Percentiles rank a stretch among this genome's conserved stretches.
Conservation (phyloP, 2,797 vertebrate genomes). For the Gobio occitaniae region DNA sequence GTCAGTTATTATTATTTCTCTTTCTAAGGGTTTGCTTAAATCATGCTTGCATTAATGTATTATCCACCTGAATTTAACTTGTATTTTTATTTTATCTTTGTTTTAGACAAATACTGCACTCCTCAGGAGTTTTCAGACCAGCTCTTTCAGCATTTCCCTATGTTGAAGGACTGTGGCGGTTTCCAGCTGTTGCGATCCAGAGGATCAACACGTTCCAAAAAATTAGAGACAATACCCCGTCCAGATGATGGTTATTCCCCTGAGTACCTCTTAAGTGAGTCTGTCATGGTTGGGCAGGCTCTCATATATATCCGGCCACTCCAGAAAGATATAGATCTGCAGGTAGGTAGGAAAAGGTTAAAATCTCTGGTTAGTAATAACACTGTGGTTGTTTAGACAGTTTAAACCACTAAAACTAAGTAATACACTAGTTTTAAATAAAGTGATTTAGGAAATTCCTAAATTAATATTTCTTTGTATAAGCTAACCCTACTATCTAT, state of each 20-base stretch:
- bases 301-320: background rate
- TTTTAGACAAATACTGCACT: constrained; percentile 26
- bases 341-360: background rate
- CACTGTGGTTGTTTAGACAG: no score
- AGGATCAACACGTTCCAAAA: constrained; percentile 1
- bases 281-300: constrained; percentile 17
- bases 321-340: background rate
- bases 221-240: constrained; percentile 1
- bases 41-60: background rate
- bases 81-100: background rate
- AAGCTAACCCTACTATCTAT: background rate
- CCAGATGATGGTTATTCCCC: constrained; percentile 17
- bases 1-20: background rate
- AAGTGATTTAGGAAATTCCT: no score
- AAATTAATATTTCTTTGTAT: no score
- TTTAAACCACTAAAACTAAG: no score
- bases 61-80: background rate
- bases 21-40: background rate
- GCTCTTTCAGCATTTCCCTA: constrained; percentile 1
- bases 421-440: no score
- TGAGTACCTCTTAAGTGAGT: constrained; percentile 24
- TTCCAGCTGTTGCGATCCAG: constrained; percentile 21
- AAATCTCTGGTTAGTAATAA: no score
- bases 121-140: constrained; percentile 20
- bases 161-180: constrained; percentile 7